Evolutionary conservation across 1,140 invertebrate species (phyloP), one percentile per base, ranked within the genome.

Genomic region (Nixonia krombeini): DNA sequence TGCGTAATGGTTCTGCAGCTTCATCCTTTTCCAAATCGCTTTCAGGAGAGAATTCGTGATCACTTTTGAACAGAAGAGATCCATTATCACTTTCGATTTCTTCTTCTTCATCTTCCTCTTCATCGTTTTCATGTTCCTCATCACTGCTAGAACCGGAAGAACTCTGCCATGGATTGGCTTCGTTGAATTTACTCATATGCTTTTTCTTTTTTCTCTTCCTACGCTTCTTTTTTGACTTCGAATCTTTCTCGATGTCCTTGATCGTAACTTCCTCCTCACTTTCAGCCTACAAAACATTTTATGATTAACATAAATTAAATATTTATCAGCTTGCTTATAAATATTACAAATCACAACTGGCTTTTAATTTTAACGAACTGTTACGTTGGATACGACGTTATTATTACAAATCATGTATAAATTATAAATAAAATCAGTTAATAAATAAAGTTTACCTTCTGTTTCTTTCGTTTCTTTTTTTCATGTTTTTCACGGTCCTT

Each of bases 21-120:
- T 84, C 85, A 51, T 88, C 87, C 9, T 87, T 86, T 65, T 90
- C 89, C 15, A 90, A 73, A 74, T 92, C 90, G 50, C 90, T 91
- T 67, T 92, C 91, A 0, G 94, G 94, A 0, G 94, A 96, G 80
- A 96, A 96, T 81, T 96, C 95, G 73, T 96, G 95, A 82, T 96
- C 95, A 0, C 94, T 95, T 80, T 92, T 92, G 21, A 92, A 91
- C 0, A 90, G 74, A n/a, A 90, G 78, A 7, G 88, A 87, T 3
- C 87, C 87, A 40, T 89, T 89, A 44, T 89, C 89, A 51, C 87
- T 89, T 57, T 90, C 88, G 46, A 88, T 87, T n/a, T 88, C 85
- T 4, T 87, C 84, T 16, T 88, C 87, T 3, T 88, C 88, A 29
- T 92, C 91, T 1, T 91, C 90, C 55, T 90, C 88, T 63, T 89